phyloP scores from a whole-genome alignment of 2,113 vertebrate genomes.

The Falcunculus frontatus region DNA sequence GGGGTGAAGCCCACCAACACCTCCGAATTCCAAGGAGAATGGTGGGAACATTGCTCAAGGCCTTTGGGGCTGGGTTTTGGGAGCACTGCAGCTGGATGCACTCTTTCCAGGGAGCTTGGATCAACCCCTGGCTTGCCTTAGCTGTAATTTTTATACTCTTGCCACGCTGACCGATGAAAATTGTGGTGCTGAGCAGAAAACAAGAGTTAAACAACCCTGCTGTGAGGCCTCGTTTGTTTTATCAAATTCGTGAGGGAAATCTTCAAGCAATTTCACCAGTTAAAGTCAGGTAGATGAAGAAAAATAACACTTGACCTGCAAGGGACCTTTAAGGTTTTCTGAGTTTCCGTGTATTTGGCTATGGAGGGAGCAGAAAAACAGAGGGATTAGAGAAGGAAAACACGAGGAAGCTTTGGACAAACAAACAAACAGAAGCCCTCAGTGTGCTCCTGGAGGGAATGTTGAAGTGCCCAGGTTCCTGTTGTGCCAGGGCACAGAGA shows the following conservation, averaged over 20 bases:
- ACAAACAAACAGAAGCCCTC: background rate
- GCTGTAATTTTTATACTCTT: background rate
- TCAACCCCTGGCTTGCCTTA: background rate
- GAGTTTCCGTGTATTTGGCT: background rate
- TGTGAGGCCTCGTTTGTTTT: background rate
- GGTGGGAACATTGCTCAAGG: background rate
- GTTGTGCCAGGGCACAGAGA: background rate
- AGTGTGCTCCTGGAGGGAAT: background rate
- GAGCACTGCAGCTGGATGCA: background rate
- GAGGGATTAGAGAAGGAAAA: background rate
- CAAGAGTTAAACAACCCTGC: background rate
- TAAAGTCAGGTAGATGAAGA: background rate
- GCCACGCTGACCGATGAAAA: background rate
- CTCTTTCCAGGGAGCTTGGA: background rate
- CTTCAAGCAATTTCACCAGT: background rate
- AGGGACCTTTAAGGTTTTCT: background rate
- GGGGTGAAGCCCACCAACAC: background rate
- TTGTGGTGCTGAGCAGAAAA: background rate
- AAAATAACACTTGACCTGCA: background rate
- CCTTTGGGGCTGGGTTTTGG: background rate
- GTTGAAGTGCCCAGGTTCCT: background rate
- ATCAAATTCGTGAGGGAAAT: background rate
- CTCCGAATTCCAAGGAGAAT: background rate
- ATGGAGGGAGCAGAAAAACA: background rate
- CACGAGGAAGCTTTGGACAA: background rate